Evolutionary conservation across 92 coral and sea anemone genomes (phyloP).

Genomic region (Bergia sp.): DNA sequence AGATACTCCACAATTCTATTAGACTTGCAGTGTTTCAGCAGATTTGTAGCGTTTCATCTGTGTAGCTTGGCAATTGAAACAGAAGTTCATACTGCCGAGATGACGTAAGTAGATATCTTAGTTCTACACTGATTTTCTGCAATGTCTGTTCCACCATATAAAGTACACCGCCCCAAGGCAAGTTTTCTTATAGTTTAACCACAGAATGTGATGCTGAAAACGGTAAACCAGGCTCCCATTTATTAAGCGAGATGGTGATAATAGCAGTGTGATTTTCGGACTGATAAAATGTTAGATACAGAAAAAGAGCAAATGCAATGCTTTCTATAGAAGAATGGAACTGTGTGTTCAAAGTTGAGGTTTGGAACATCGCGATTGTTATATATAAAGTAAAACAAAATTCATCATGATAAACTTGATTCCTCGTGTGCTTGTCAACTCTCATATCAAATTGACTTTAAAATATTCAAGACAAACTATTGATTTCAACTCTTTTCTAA

Average conservation of each 20-base stretch:
- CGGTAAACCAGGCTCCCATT: not conserved
- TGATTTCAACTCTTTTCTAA: too few relatives aligned
- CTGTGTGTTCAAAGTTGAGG: not conserved
- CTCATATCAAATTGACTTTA: too few relatives aligned
- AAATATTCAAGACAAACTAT: not conserved
- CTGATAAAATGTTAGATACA: not conserved
- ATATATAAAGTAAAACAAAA: too few relatives aligned
- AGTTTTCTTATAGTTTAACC: too few relatives aligned
- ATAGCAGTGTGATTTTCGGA: not conserved
- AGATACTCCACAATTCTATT: not conserved
- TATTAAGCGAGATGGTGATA: not conserved
- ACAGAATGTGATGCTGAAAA: not conserved
- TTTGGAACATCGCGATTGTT: not conserved
- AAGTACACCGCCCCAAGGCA: too few relatives aligned
- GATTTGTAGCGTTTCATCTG: not conserved
- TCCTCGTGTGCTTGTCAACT: too few relatives aligned
- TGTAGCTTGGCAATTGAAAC: not conserved
- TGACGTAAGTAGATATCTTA: not conserved
- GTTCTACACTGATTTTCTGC: not conserved
- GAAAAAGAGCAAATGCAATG: not conserved
- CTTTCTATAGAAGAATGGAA: not conserved
- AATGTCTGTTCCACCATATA: too few relatives aligned
- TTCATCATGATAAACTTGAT: too few relatives aligned
- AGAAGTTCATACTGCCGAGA: not conserved
- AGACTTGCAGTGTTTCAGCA: not conserved